These are phyloP conservation scores for Listronotus bonariensis DNA, from an alignment of 1,140 invertebrate species.

Conservation along the genomic window DNA sequence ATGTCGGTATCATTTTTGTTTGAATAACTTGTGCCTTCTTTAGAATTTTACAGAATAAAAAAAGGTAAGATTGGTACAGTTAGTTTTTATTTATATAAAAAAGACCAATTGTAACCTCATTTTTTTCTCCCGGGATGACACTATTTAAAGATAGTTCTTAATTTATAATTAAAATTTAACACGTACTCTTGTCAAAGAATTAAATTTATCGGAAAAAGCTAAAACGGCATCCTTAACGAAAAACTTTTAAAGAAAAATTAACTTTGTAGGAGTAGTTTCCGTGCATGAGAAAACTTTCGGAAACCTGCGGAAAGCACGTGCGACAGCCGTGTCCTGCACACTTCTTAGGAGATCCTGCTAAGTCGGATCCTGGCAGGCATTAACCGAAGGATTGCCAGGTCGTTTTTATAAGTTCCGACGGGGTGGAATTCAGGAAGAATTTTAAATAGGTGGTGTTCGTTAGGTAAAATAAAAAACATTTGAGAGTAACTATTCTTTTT, in stretches of 20 bases:
- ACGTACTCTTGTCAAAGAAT: too few relatives aligned
- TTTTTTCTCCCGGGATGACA: too few relatives aligned
- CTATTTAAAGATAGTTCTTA: too few relatives aligned
- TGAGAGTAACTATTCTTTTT: too few relatives aligned
- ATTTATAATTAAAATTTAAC: too few relatives aligned
- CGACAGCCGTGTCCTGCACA: slow-evolving; percentile 31
- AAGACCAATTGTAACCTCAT: too few relatives aligned
- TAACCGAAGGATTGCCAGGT: slow-evolving; percentile 29
- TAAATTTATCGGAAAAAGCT: too few relatives aligned
- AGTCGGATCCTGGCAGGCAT: slow-evolving; percentile 31
- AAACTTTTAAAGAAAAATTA: slow-evolving; percentile 17
- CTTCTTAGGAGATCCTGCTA: slow-evolving; percentile 31
- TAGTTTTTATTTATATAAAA: too few relatives aligned
- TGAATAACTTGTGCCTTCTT: too few relatives aligned
- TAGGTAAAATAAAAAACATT: background rate
- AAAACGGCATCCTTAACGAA: slow-evolving; percentile 7
- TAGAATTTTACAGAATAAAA: too few relatives aligned
- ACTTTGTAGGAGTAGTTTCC: slow-evolving; percentile 16
- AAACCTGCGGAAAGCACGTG: slow-evolving; percentile 29
- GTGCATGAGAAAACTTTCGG: slow-evolving; percentile 7
- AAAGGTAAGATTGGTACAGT: too few relatives aligned
- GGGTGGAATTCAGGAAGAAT: slow-evolving; percentile 28
- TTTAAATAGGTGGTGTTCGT: slow-evolving; percentile 23
- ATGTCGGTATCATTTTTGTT: too few relatives aligned
- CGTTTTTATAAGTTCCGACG: slow-evolving; percentile 29